Conservation (phyloP, 1,140 invertebrate genomes). For the Caerostris extrusa region DNA sequence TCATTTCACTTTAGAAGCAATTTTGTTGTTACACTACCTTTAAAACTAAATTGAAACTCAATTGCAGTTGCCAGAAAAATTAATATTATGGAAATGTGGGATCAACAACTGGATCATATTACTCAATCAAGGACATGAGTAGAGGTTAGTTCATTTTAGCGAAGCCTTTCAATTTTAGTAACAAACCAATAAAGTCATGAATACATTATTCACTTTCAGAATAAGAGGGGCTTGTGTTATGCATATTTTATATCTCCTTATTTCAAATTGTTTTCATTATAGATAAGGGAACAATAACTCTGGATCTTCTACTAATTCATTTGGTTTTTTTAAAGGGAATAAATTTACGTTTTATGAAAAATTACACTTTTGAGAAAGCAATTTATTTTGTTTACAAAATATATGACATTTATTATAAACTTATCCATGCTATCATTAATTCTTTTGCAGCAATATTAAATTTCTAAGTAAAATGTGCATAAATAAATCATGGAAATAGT, state of each 20-base stretch:
- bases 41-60: constrained; percentile 68
- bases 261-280: constrained; percentile 13
- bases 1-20: constrained; percentile 33
- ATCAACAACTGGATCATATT: constrained; percentile 16
- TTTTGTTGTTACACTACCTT: constrained; percentile 53
- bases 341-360: background rate
- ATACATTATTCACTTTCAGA: constrained; percentile 13
- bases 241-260: background rate
- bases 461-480: no score
- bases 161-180: constrained; percentile 17
- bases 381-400: no score
- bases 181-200: constrained; percentile 16
- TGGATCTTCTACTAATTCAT: background rate
- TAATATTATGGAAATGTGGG: constrained; percentile 67
- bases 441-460: no score
- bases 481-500: no score
- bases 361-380: no score
- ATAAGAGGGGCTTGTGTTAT: background rate
- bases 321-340: background rate
- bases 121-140: constrained; percentile 52
- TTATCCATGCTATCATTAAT: no score
- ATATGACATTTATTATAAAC: no score
- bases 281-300: background rate
- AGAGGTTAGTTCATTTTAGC: background rate
- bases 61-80: constrained; percentile 56